phyloP scores from a whole-genome alignment of 92 coral and sea anemone species.

The Micromussa lordhowensis region DNA sequence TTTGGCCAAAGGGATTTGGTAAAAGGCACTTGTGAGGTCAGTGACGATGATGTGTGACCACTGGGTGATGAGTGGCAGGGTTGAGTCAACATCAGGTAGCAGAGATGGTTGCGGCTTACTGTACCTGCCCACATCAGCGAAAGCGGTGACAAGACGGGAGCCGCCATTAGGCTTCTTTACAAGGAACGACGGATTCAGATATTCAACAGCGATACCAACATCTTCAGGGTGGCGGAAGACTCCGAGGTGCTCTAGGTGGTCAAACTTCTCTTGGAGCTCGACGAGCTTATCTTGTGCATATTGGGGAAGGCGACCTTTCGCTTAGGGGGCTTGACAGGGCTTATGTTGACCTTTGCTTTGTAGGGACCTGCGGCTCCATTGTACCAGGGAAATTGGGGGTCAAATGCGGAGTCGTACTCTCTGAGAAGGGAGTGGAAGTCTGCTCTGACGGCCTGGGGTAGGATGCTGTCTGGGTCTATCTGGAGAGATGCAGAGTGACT shows the following conservation, averaged over 20 bases:
- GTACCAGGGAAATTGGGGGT: constrained; percentile 71
- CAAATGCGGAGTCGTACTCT: constrained; percentile 36
- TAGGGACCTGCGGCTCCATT: constrained; percentile 46
- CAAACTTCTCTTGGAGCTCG: not conserved
- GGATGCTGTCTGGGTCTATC: constrained; percentile 33
- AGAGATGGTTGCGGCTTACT: no score
- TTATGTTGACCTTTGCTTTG: not conserved
- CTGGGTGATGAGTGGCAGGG: no score
- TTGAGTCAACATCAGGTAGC: no score
- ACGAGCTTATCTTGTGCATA: not conserved
- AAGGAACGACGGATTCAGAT: no score
- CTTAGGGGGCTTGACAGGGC: not conserved
- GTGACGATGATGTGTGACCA: no score
- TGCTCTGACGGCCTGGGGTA: constrained; percentile 18
- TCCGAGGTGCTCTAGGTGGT: constrained; percentile 16
- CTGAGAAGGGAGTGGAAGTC: constrained; percentile 27
- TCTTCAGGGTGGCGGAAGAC: constrained; percentile 50
- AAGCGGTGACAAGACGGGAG: no score
- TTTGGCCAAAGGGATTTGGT: no score
- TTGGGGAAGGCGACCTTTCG: not conserved
- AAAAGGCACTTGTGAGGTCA: no score
- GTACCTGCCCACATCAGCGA: no score
- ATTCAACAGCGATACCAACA: no score
- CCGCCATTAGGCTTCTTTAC: no score
- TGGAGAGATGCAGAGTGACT: constrained; percentile 33